A percentile compares a stretch with the other conserved stretches of the same genome.
Conservation (phyloP, 2,113 vertebrate genomes). For the Sylvia atricapilla region DNA sequence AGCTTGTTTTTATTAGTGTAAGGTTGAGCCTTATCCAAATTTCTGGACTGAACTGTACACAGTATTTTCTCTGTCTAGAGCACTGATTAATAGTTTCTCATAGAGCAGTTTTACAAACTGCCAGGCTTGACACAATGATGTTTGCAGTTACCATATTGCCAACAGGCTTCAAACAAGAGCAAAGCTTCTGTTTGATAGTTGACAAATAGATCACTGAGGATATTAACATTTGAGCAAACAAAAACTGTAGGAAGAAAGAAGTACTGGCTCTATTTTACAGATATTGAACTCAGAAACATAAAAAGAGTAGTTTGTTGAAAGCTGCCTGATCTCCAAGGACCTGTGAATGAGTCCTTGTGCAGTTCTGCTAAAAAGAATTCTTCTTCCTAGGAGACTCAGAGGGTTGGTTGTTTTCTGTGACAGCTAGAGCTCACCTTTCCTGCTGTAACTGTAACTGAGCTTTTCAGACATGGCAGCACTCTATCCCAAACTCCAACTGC, state of each 20-base stretch:
- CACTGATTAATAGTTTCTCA: not conserved
- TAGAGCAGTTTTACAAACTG: not conserved
- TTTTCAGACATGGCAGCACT: not conserved
- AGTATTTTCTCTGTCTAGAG: not conserved
- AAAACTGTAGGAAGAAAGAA: not conserved
- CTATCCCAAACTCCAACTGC: not conserved
- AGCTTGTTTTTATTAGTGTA: not conserved
- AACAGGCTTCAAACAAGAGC: not conserved
- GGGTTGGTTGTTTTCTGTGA: accelerated
- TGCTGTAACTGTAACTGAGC: not conserved
- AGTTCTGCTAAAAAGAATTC: not conserved
- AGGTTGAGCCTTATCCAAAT: not conserved
- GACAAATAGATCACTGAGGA: not conserved
- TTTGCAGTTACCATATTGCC: not conserved
- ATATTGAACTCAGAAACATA: not conserved
- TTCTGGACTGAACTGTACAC: not conserved
- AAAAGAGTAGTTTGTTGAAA: not conserved
- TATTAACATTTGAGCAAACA: not conserved
- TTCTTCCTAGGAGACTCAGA: not conserved
- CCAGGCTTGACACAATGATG: not conserved
- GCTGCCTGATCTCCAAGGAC: not conserved
- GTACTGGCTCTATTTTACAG: not conserved
- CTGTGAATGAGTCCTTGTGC: not conserved
- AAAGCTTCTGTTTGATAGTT: not conserved
- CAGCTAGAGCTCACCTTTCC: not conserved